Conservation (phyloP, 2,797 vertebrate genomes). For the Lacerta bilineata region DNA sequence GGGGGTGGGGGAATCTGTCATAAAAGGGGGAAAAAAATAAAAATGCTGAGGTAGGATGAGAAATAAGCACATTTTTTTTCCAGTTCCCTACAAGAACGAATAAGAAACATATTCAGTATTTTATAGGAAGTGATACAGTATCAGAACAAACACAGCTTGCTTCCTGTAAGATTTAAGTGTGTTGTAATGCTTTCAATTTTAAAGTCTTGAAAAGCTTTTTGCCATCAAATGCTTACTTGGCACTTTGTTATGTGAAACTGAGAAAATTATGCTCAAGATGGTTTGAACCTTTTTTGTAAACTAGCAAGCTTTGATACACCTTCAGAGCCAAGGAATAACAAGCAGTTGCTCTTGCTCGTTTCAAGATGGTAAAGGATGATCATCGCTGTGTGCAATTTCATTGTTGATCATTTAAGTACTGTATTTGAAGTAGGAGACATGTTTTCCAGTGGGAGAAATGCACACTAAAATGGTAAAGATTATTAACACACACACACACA, state of each 20-base stretch:
- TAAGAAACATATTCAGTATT: neutral
- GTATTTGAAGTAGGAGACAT: neutral
- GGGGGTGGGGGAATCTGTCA: neutral
- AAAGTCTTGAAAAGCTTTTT: neutral
- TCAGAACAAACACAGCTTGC: neutral
- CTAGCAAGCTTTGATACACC: neutral
- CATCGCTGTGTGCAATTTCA: neutral
- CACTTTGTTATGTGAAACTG: neutral
- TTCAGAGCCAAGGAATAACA: neutral
- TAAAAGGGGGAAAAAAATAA: neutral
- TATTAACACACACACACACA: no score
- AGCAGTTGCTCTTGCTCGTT: neutral
- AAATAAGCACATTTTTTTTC: constrained; percentile 7
- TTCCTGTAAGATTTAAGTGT: neutral
- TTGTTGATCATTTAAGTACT: neutral
- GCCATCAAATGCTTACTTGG: neutral
- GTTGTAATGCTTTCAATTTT: neutral
- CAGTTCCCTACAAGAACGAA: constrained; percentile 1
- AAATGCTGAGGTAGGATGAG: constrained; percentile 2
- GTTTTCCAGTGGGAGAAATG: neutral
- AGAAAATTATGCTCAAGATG: neutral
- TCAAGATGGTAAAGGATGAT: neutral
- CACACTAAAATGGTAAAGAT: neutral
- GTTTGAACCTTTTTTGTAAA: neutral
- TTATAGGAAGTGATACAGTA: neutral